Evolutionary conservation across 1,140 invertebrate genomes (phyloP).

Genomic region (Zaprionus ghesquierei): DNA sequence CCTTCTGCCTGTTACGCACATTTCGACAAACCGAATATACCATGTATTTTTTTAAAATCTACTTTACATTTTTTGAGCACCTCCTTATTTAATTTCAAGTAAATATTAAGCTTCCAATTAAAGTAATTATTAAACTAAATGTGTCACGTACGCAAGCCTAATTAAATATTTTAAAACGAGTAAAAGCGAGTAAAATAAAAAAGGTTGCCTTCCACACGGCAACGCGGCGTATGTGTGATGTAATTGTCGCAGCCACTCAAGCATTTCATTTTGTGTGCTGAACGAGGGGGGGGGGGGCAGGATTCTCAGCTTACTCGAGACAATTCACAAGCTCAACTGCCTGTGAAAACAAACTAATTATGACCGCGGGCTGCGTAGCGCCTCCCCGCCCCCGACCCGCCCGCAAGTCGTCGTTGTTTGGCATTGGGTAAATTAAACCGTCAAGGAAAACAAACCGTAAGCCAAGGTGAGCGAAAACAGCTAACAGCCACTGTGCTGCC

Average conservation of each 20-base stretch:
- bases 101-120: background rate
- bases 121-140: constrained; percentile 1
- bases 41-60: too few species aligned
- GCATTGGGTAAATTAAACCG: constrained; percentile 73
- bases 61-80: too few species aligned
- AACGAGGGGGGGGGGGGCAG: background rate
- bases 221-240: constrained; percentile 59
- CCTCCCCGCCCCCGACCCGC: too few species aligned
- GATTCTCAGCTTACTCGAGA: constrained; percentile 28
- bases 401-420: constrained; percentile 10
- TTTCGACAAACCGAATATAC: too few species aligned
- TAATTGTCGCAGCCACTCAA: constrained; percentile 59
- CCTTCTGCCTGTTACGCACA: too few species aligned
- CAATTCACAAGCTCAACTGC: constrained; percentile 73
- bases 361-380: constrained; percentile 70
- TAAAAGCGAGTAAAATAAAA: background rate
- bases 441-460: constrained; percentile 59
- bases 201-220: background rate
- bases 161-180: constrained; percentile 1
- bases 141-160: background rate
- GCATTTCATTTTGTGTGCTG: constrained; percentile 53
- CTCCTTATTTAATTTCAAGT: background rate
- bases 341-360: constrained; percentile 80
- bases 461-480: constrained; percentile 37
- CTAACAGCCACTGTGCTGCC: constrained; percentile 1